Evolutionary conservation across 2,888 invertebrate genomes (phyloP), one percentile per base, ranked within the genome.

Genomic region (Pseudeuparius sepicola): DNA sequence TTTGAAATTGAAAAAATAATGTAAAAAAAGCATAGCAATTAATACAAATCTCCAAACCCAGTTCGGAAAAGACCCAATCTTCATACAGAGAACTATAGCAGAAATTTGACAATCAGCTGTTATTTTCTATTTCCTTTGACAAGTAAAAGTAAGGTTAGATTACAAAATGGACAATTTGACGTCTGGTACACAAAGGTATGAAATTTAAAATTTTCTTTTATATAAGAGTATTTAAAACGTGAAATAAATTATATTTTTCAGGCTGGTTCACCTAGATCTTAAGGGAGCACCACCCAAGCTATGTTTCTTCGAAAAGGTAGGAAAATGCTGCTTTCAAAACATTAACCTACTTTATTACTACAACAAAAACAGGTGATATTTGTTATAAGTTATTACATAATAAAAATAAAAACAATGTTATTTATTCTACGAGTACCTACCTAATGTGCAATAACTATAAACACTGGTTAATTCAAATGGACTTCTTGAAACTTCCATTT

Each of bases 201-300:
- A 28, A 23, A 31, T 13, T 41, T 24, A 31, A 7, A 13, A 28
- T 23, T 31, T 24, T 20, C n/a, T 20, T 20, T 20, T 20, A 20
- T n/a, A n/a, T n/a, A n/a, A n/a, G n/a, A n/a, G n/a, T n/a, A 16
- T 11, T n/a, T 13, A 29, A 29, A 6, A 26, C 7, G 7, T 6
- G 9, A 20, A 20, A 20, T 20, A n/a, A 30, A 15, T 31, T 41
- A 23, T 25, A 41, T 42, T 41, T 43, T 44, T 14, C 33, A 57
- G 56, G 39, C 56, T 82, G 40, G 72, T 84, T 35, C 83, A 84
- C 57, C 63, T 84, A 44, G 83, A 84, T 60, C 56, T 84, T 37
- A 84, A 84, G 60, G 80, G 81, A 28, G 79, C 80, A 16, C 78
- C 81, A 4, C 76, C 78, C 23, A 74, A 71, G 53, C 57, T 77